These are phyloP conservation scores for Mamestra brassicae DNA, from an alignment of 2,888 invertebrate genomes.

Conservation along the genomic window DNA sequence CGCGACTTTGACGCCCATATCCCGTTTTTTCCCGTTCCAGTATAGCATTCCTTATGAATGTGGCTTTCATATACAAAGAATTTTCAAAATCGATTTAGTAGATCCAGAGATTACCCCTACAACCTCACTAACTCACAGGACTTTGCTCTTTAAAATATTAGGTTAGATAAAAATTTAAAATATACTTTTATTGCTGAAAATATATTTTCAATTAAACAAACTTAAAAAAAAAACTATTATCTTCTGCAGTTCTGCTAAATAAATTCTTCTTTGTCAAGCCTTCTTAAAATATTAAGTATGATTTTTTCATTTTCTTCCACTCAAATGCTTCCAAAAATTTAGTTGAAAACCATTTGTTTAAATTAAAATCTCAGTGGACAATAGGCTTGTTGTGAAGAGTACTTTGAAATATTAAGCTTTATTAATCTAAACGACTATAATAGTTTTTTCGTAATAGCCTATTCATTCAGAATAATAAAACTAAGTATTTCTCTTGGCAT, in stretches of 20 bases:
- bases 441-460: neutral
- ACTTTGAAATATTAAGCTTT: slow-evolving; percentile 8
- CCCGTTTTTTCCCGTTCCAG: no score
- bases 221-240: neutral
- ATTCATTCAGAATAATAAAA: neutral
- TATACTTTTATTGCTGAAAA: no score
- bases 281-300: neutral
- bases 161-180: no score
- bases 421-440: neutral
- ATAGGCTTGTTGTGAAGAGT: slow-evolving; percentile 14
- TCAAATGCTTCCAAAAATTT: neutral
- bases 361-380: slow-evolving; percentile 32
- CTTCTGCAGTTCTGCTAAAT: slow-evolving; percentile 8
- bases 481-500: neutral
- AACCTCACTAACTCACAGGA: no score
- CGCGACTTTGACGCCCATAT: no score
- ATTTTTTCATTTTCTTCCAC: slow-evolving; percentile 7
- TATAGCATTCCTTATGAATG: no score
- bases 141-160: no score
- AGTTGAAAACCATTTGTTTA: slow-evolving; percentile 16
- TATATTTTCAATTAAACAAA: no score
- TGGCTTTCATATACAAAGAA: no score
- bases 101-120: no score
- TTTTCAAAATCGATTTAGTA: no score
- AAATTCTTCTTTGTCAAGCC: slow-evolving; percentile 4